These are phyloP conservation scores for Scomber scombrus DNA, from an alignment of 2,113 vertebrate species.

Conservation along the genomic window DNA sequence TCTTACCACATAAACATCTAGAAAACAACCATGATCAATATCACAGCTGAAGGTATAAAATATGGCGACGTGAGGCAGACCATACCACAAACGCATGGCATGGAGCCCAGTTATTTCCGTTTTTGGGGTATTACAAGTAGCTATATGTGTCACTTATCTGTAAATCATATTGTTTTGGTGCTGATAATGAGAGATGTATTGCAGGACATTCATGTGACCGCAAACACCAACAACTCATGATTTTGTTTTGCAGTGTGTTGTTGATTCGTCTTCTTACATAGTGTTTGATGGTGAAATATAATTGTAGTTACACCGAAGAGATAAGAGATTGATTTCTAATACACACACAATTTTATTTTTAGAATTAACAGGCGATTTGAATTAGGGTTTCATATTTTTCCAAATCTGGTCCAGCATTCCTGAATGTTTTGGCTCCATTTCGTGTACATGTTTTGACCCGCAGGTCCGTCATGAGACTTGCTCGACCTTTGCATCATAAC, in stretches of 20 bases:
- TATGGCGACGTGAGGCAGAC: not conserved
- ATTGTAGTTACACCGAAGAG: not conserved
- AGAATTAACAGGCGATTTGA: not conserved
- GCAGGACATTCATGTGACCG: slow-evolving; percentile 4
- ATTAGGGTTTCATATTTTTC: not conserved
- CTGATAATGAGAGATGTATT: not conserved
- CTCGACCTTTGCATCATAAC: slow-evolving; percentile 45
- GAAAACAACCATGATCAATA: slow-evolving; percentile 9
- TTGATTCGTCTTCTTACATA: slow-evolving; percentile 19
- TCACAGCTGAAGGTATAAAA: not conserved
- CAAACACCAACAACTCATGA: slow-evolving; percentile 12
- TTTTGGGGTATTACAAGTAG: not conserved
- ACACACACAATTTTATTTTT: not conserved
- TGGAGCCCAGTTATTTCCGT: not conserved
- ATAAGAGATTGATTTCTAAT: not conserved
- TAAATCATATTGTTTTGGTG: slow-evolving; percentile 23
- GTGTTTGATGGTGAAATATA: not conserved
- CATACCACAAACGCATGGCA: not conserved
- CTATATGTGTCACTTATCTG: not conserved
- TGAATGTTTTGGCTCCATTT: not conserved
- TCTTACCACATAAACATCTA: slow-evolving; percentile 40
- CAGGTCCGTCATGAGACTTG: slow-evolving; percentile 20
- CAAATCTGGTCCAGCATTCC: not conserved
- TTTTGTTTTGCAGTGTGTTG: slow-evolving; percentile 19
- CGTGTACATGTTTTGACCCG: not conserved